A percentile compares a stretch with the other conserved stretches of the same genome.
Conservation (phyloP, 2,888 invertebrate species). For the Augochlorella aurata region DNA sequence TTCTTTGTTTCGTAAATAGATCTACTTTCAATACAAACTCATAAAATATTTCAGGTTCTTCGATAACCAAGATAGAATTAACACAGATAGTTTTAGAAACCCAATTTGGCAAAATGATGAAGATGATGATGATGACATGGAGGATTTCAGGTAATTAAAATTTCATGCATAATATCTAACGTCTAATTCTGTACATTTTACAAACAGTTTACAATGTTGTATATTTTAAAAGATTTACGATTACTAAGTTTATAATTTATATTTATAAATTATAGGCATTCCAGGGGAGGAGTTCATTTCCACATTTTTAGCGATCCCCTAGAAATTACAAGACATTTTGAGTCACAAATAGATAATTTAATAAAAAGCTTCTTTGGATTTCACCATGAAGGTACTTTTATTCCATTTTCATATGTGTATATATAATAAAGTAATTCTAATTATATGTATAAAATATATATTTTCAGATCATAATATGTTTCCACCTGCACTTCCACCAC, state of each 20-base stretch:
- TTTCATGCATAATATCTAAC: conserved; percentile 10
- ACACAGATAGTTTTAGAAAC: conserved; percentile 74
- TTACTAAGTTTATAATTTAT: conserved; percentile 6
- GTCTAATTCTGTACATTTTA: conserved; percentile 2
- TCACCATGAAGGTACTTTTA: conserved; percentile 27
- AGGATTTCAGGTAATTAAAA: conserved; percentile 73
- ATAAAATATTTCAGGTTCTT: conserved; percentile 56
- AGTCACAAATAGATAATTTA: conserved; percentile 85
- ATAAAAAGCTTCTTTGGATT: conserved; percentile 82
- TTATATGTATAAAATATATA: conserved; percentile 22
- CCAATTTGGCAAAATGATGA: conserved; percentile 79
- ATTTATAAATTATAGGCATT: conserved; percentile 31
- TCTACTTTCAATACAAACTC: neutral
- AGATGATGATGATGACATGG: conserved; percentile 74
- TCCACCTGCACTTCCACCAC: conserved; percentile 30
- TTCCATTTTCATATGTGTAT: neutral
- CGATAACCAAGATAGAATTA: conserved; percentile 55
- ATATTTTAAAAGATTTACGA: neutral
- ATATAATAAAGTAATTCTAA: neutral
- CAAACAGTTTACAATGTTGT: neutral
- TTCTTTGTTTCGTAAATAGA: conserved; percentile 1
- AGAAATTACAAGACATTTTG: conserved; percentile 85
- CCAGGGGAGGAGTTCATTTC: conserved; percentile 76
- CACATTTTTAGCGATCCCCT: conserved; percentile 85
- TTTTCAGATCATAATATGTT: conserved; percentile 38